Evolutionary conservation across 2,113 vertebrate species (phyloP).

Genomic region (cattle (Bos taurus)): ARS-UCD2.0 NC_037343.1:56200501-56201000

Average conservation of each 20-base stretch:
- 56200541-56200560: not conserved
- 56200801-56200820: not conserved
- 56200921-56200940: not conserved
- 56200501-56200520: not conserved
- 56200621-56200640: not conserved
- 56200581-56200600: not conserved
- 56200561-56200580: not conserved
- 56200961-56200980: not conserved
- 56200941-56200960: not conserved
- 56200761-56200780: not conserved
- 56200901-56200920: not conserved
- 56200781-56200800: not conserved
- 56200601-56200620: not conserved
- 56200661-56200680: not conserved
- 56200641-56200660: not conserved
- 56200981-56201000: not conserved
- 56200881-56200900: not conserved
- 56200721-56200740: not conserved
- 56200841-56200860: not conserved
- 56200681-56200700: not conserved
- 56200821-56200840: not conserved
- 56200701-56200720: constrained; percentile 15
- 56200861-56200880: not conserved
- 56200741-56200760: not conserved
- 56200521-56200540: not conserved